Conservation (phyloP, 2,797 vertebrate genomes). For the Hylomyscus alleni region DNA sequence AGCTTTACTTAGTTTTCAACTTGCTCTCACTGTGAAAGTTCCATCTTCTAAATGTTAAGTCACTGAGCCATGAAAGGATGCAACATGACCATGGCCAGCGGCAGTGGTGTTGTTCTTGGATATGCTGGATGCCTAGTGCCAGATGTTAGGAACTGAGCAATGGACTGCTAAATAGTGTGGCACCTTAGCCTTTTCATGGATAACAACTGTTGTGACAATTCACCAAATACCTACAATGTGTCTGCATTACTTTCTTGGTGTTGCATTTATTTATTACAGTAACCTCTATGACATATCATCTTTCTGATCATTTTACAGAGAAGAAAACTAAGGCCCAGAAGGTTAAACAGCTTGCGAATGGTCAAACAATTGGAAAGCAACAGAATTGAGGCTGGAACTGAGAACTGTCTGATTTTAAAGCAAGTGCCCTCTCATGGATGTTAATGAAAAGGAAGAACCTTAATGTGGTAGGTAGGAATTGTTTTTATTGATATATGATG, state of each 20-base stretch:
- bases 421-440: background rate
- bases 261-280: background rate
- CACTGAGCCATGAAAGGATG: conserved; percentile 43
- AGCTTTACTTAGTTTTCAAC: conserved; percentile 65
- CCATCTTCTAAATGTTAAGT: conserved; percentile 66
- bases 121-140: background rate
- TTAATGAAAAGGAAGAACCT: background rate
- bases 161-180: conserved; percentile 34
- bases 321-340: conserved; percentile 31
- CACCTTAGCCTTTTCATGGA: conserved; percentile 1
- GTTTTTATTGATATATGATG: rapidly evolving
- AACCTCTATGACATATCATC: background rate
- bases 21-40: conserved; percentile 40
- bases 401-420: background rate
- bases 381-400: background rate
- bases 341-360: background rate
- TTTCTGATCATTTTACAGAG: background rate
- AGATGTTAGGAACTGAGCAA: background rate
- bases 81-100: background rate
- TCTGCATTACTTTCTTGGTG: background rate
- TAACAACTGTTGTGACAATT: background rate
- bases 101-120: background rate
- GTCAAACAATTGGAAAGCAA: background rate
- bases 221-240: background rate
- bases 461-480: background rate